Evolutionary conservation across 2,797 vertebrate species (phyloP).

Genomic region (Phrynocephalus guinanensis): DNA sequence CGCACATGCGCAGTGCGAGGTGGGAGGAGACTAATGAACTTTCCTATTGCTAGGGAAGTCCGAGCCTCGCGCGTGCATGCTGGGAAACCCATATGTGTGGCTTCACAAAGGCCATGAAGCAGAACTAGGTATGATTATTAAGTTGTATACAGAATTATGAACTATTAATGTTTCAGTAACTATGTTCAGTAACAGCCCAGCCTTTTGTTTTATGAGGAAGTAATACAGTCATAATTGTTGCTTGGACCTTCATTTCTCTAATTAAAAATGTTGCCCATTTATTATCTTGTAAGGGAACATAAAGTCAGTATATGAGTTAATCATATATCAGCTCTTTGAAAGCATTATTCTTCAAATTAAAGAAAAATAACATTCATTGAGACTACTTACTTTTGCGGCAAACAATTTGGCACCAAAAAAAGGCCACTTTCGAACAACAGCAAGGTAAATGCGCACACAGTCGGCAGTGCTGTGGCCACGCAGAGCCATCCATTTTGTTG

Average conservation of each 20-base stretch:
- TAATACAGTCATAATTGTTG: background rate
- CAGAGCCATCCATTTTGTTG: constrained; percentile 92
- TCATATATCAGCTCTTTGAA: background rate
- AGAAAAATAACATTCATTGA: background rate
- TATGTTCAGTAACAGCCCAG: background rate
- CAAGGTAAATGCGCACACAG: constrained; percentile 94
- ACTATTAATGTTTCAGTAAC: background rate
- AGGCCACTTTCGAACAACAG: constrained; percentile 94
- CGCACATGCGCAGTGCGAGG: too few relatives aligned
- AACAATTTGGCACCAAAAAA: constrained; percentile 96
- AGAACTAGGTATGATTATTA: constrained; percentile 16
- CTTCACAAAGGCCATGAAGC: too few relatives aligned
- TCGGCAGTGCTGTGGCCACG: constrained; percentile 88
- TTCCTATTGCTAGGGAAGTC: too few relatives aligned
- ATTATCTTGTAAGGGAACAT: too few relatives aligned
- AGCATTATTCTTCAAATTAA: background rate
- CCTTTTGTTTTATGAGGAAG: background rate
- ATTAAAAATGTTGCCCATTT: background rate
- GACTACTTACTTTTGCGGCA: constrained; percentile 86
- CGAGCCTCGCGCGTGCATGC: too few relatives aligned
- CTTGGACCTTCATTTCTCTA: background rate
- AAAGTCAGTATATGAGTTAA: background rate
- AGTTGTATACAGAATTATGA: constrained; percentile 14
- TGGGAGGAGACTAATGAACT: too few relatives aligned
- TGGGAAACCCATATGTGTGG: too few relatives aligned